phyloP scores from a whole-genome alignment of 2,113 vertebrate species.

The Neofelis nebulosa region DNA sequence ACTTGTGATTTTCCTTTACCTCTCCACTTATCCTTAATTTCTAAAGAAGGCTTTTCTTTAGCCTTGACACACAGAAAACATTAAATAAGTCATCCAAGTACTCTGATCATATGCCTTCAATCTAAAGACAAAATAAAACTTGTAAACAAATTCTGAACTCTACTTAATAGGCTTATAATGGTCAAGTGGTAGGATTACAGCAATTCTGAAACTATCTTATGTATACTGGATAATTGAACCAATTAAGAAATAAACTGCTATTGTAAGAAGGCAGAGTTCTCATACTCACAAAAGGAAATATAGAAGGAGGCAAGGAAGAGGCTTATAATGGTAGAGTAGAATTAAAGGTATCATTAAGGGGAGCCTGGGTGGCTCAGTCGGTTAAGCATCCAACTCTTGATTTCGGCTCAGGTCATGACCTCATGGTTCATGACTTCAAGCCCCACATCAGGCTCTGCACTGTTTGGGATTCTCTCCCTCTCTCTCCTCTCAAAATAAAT shows the following conservation, averaged over 20 bases:
- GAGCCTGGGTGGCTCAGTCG: too few relatives aligned
- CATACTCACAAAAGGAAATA: background rate
- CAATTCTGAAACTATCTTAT: background rate
- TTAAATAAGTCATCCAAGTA: background rate
- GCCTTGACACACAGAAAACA: background rate
- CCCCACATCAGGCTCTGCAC: too few relatives aligned
- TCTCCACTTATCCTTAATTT: background rate
- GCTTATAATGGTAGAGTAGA: background rate
- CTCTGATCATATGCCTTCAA: background rate
- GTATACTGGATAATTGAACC: background rate
- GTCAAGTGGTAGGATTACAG: background rate
- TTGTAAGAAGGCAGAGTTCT: background rate
- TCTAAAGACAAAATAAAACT: background rate
- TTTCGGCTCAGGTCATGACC: too few relatives aligned
- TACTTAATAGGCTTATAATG: background rate
- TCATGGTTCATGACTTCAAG: too few relatives aligned
- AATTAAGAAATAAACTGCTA: background rate
- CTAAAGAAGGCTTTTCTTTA: background rate
- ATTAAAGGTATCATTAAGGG: background rate
- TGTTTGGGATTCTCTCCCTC: too few relatives aligned
- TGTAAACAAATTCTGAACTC: background rate
- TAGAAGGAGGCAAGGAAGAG: background rate
- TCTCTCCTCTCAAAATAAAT: too few relatives aligned
- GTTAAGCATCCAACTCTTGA: too few relatives aligned
- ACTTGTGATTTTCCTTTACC: background rate